A percentile compares a stretch with the other conserved stretches of the same genome.
Evolutionary conservation across 2,113 vertebrate species (phyloP).

Genomic region (Micronycteris hirsuta): DNA sequence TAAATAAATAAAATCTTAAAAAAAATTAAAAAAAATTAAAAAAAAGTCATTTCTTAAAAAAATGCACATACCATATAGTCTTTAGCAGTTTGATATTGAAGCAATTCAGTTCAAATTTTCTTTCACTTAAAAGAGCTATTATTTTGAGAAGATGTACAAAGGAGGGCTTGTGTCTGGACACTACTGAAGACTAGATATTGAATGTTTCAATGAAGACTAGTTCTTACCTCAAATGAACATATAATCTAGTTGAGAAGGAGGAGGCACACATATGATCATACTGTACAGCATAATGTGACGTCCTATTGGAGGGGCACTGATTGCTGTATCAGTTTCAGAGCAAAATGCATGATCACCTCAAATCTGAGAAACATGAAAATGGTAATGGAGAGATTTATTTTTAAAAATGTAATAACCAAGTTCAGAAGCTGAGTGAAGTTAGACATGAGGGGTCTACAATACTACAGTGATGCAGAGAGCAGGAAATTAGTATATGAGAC

Average conservation of each 20-base stretch:
- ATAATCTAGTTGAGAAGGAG: neutral
- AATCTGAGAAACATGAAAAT: neutral
- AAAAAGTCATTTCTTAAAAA: no score
- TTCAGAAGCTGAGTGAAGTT: neutral
- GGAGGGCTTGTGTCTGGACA: neutral
- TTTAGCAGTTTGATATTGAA: neutral
- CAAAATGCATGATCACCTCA: neutral
- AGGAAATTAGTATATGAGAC: neutral
- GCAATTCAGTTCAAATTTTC: neutral
- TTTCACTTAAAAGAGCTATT: neutral
- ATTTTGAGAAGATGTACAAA: neutral
- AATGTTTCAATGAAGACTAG: neutral
- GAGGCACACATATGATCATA: neutral
- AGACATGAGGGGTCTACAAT: neutral
- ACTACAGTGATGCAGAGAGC: neutral
- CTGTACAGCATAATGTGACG: neutral
- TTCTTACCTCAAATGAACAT: neutral
- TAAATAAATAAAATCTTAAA: no score
- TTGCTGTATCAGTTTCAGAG: neutral
- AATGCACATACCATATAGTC: neutral
- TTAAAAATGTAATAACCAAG: neutral
- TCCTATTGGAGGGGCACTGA: fast-evolving
- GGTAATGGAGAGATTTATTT: neutral
- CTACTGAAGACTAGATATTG: neutral
- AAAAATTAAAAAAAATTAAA: no score